phyloP scores from a whole-genome alignment of 2,888 invertebrate genomes.

The Drosophila leonis region DNA sequence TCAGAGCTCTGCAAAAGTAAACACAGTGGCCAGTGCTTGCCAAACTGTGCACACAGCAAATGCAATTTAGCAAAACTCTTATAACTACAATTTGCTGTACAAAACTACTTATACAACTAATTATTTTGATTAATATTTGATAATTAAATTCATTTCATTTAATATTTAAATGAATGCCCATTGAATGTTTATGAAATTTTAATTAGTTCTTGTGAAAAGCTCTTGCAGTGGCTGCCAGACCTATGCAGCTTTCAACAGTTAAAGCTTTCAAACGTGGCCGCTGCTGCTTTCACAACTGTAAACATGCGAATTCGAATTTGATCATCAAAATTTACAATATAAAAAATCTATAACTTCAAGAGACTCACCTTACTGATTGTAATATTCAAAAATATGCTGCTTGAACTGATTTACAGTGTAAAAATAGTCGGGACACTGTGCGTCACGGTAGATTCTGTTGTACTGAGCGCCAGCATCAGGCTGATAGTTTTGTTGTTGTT shows the following conservation, averaged over 20 bases:
- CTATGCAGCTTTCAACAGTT: slow-evolving; percentile 2
- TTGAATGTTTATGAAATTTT: too few species aligned
- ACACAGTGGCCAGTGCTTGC: slow-evolving; percentile 1
- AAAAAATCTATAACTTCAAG: not conserved
- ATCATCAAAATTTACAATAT: not conserved
- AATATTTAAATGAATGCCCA: too few species aligned
- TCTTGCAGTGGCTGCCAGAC: not conserved
- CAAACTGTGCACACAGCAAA: slow-evolving; percentile 1
- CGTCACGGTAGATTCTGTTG: not conserved
- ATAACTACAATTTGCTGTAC: not conserved
- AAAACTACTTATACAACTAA: not conserved
- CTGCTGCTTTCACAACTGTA: not conserved
- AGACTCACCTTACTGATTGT: slow-evolving; percentile 14
- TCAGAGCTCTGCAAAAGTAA: slow-evolving; percentile 3
- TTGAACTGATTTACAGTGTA: not conserved
- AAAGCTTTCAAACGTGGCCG: not conserved
- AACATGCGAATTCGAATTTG: not conserved
- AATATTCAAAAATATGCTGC: too few species aligned
- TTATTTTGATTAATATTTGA: not conserved
- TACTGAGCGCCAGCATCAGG: not conserved
- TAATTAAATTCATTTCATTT: not conserved
- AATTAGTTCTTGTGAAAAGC: not conserved
- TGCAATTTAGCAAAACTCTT: not conserved
- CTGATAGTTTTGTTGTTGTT: not conserved
- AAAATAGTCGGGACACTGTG: not conserved